Evolutionary conservation across 2,888 invertebrate species (phyloP).

Genomic region (Ptilodon capucinus): DNA sequence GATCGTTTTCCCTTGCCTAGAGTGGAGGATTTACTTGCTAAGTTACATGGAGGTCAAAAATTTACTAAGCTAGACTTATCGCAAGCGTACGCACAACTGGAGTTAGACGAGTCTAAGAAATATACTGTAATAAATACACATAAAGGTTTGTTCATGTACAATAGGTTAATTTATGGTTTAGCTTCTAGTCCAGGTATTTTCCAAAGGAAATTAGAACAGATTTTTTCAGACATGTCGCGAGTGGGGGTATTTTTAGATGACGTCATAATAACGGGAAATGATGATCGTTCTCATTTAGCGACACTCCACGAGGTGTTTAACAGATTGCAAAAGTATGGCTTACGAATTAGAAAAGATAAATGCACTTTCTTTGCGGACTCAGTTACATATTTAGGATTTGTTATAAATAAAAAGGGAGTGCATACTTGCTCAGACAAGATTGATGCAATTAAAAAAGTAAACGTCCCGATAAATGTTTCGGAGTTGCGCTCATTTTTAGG

Average conservation of each 20-base stretch:
- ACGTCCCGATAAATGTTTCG: slow-evolving; percentile 1
- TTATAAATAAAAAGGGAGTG: slow-evolving; percentile 2
- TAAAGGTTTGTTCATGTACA: neutral
- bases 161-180: slow-evolving; percentile 5
- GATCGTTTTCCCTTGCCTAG: slow-evolving; percentile 4
- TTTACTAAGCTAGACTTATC: slow-evolving; percentile 1
- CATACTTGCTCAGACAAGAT: slow-evolving; percentile 6
- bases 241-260: slow-evolving; percentile 7
- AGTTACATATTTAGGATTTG: slow-evolving; percentile 5
- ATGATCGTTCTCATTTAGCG: neutral
- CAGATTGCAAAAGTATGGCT: neutral
- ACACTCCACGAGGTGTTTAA: neutral
- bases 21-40: slow-evolving; percentile 2
- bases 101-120: neutral
- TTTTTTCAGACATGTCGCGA: slow-evolving; percentile 1
- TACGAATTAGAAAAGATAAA: neutral
- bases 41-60: neutral
- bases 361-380: slow-evolving; percentile 2
- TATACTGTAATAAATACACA: slow-evolving; percentile 5
- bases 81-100: slow-evolving; percentile 3
- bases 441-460: slow-evolving; percentile 1
- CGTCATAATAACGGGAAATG: neutral
- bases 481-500: slow-evolving; percentile 5
- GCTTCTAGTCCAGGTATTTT: slow-evolving; percentile 4
- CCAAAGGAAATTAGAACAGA: slow-evolving; percentile 3